Conservation (phyloP, 2,888 invertebrate genomes). For the Rugalucina vietnamica region DNA sequence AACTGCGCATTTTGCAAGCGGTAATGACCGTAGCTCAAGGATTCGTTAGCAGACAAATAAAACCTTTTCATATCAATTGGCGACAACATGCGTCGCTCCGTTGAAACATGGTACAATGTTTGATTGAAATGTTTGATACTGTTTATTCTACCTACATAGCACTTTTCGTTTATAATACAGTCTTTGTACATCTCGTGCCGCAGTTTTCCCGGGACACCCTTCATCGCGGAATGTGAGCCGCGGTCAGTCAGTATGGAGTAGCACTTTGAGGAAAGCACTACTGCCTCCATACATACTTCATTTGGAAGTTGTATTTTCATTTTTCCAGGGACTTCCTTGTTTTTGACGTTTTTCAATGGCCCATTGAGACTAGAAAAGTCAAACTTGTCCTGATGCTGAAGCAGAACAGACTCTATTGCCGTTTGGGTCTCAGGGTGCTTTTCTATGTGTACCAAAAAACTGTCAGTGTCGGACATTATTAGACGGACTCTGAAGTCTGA, state of each 20-base stretch:
- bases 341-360: background rate
- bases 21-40: background rate
- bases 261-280: constrained; percentile 11
- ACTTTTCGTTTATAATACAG: background rate
- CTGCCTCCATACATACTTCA: background rate
- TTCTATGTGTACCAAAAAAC: constrained; percentile 8
- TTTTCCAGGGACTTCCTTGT: constrained; percentile 2
- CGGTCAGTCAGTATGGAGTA: constrained; percentile 9
- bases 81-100: background rate
- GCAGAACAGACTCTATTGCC: background rate
- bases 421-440: background rate
- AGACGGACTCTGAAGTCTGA: background rate
- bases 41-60: background rate
- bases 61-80: constrained; percentile 1
- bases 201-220: background rate
- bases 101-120: background rate
- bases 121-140: background rate
- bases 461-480: constrained; percentile 14
- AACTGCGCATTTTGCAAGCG: background rate
- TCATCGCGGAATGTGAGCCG: background rate
- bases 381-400: background rate
- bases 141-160: background rate
- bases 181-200: constrained; percentile 6
- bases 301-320: background rate
- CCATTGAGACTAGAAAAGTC: constrained; percentile 5